A percentile compares a stretch with the other conserved stretches of the same genome.
phyloP scores from a whole-genome alignment of 2,888 invertebrate species.

The Mimas tiliae region DNA sequence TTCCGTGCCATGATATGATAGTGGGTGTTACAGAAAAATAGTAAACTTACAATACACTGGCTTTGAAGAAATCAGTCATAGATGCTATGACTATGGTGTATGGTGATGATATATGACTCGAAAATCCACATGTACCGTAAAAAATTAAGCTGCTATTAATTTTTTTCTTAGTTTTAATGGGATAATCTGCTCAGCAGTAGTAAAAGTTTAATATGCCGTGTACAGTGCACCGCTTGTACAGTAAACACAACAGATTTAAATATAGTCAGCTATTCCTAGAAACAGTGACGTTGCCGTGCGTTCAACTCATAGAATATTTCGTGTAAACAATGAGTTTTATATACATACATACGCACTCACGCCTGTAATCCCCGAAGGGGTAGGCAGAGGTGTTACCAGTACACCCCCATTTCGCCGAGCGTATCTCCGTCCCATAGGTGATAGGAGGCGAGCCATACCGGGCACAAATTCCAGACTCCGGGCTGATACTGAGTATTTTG shows the following conservation, averaged over 20 bases:
- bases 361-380: too few species aligned
- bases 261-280: constrained; percentile 19
- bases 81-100: too few species aligned
- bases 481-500: too few species aligned
- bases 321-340: constrained; percentile 9
- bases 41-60: not conserved
- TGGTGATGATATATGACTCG: too few species aligned
- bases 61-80: not conserved
- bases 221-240: constrained; percentile 14
- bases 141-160: constrained; percentile 13
- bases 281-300: constrained; percentile 18
- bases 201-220: constrained; percentile 13
- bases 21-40: not conserved
- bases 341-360: too few species aligned
- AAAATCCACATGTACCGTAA: constrained; percentile 5
- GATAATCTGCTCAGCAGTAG: constrained; percentile 7
- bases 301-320: constrained; percentile 13
- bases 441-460: too few species aligned
- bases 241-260: constrained; percentile 22
- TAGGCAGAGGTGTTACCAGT: too few species aligned
- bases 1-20: too few species aligned
- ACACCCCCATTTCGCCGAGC: too few species aligned
- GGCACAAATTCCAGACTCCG: too few species aligned
- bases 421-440: too few species aligned
- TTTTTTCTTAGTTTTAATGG: constrained; percentile 7